These are phyloP conservation scores for Acleris literana DNA, from an alignment of 2,888 invertebrate genomes.

Conservation along the genomic window DNA sequence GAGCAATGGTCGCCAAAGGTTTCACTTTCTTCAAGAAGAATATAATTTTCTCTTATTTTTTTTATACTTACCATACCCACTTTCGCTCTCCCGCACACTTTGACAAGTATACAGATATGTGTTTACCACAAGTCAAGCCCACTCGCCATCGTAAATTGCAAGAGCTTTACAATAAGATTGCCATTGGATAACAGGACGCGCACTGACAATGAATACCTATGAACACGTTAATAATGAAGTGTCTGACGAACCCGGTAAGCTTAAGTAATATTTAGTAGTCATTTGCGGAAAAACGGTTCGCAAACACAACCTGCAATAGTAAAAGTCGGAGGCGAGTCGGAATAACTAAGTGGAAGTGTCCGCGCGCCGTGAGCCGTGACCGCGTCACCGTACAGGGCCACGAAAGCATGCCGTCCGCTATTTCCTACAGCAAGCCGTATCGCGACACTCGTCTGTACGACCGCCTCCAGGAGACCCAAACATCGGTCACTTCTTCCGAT, in stretches of 20 bases:
- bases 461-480: neutral
- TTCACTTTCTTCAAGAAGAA: no score
- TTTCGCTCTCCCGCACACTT: no score
- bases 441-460: neutral
- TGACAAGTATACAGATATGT: no score
- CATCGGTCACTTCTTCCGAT: neutral
- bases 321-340: neutral
- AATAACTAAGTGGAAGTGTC: neutral
- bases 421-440: no score
- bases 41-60: no score
- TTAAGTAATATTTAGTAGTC: slow-evolving; percentile 1
- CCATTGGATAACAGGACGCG: neutral
- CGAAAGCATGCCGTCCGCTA: no score
- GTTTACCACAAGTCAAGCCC: no score
- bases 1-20: no score
- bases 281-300: neutral
- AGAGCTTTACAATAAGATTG: no score
- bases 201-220: neutral
- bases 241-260: neutral
- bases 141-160: no score
- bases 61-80: no score
- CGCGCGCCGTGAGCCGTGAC: neutral
- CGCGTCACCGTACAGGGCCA: neutral
- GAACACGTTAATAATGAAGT: neutral
- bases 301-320: neutral